Evolutionary conservation across 1,140 invertebrate species (phyloP), one percentile per base, ranked within the genome.

Genomic region (Lineus longissimus): DNA sequence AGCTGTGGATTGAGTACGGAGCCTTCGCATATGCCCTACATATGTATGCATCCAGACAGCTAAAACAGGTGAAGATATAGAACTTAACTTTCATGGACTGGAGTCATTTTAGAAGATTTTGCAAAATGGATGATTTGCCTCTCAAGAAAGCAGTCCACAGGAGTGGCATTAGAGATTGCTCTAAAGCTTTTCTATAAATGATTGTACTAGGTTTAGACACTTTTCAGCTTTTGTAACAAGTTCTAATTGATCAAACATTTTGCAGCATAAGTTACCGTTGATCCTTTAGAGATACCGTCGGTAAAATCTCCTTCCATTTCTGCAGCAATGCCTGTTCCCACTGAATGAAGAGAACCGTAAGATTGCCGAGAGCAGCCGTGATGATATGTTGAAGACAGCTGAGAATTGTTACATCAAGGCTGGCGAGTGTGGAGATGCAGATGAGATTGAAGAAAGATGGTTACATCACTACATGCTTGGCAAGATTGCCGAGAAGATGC

Each of bases 391-490:
- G 47, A 84, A 88, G 63, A 86, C 86, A 30, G 89, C 93, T 0
- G 82, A 86, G 40, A 85, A 88, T 65, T 94, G 91, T 82, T 96
- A 94, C 73, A 85, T 83, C 22, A 86, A 86, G 43, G 90, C 91
- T 1, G 47, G 47, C 6, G 47, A 51, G 47, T 19, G 19, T 27
- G 47, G 47, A 6, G 72, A 68, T 19, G 77, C 75, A 9, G 84
- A 84, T 62, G 83, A 84, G 17, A 73, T 76, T 29, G 73, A 72
- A n/a, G 84, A 86, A 58, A 85, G 87, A 33, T 97, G 94, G 94
- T 82, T 95, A 15, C 88, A 91, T 73, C 90, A 93, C 74, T 96
- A 95, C 73, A 94, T 96, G 90, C 82, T 95, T 23, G 94, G 91
- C 0, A 33, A 57, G 30, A 27, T 19, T 9, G 55, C 65, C 40